Base-by-base conservation (phyloP, 1,140 invertebrate genomes). In the Papilio polyxenes region DNA sequence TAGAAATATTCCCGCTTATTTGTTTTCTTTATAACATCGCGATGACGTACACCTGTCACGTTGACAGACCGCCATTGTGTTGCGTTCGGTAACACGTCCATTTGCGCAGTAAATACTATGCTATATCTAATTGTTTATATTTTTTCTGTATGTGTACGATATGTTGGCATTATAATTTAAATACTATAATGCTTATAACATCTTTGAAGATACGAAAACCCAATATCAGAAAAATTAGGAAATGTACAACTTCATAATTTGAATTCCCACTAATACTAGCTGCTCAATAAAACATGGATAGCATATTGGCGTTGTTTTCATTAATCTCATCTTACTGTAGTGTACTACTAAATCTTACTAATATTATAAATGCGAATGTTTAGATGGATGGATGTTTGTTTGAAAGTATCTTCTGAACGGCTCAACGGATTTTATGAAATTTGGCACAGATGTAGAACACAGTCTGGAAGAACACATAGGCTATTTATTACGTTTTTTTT, bases 1-100 rank as follows among this genome's bases (percentile, higher is more conserved):
- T 77, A n/a, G 44, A 37, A 31, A 49, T 48, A 20, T 77, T 77
- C 48, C 75, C 75, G 49, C 75, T 17, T 53, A 77, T 77, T 77
- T 77, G 48, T 77, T 77, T 77, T 53, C 75, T 20, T 49, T 77
- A 3, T 49, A 53, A 53, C 13, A 8, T 6, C 13, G 20, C 75
- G 75, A 53, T 77, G 48, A 77, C 75, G 17, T 56, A 49, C 49
- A 53, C 0, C 44, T 53, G 75, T 53, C 49, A 77, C 2, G 3
- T 1, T 76, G 44, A 76, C 75, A 44, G 20, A 37, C 20, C 75
- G 75, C 48, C 75, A 76, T 76, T 76, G 75, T 77, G 65, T 1
- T 77, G 49, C 75, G 75, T 77, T 31, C 75, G 20, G 44, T 77
- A 77, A 31, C 75, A 53, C 6, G 49, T 49, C 44, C 20, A 53